Conservation (phyloP, 2,888 invertebrate species). For the Octodonta nipae region DNA sequence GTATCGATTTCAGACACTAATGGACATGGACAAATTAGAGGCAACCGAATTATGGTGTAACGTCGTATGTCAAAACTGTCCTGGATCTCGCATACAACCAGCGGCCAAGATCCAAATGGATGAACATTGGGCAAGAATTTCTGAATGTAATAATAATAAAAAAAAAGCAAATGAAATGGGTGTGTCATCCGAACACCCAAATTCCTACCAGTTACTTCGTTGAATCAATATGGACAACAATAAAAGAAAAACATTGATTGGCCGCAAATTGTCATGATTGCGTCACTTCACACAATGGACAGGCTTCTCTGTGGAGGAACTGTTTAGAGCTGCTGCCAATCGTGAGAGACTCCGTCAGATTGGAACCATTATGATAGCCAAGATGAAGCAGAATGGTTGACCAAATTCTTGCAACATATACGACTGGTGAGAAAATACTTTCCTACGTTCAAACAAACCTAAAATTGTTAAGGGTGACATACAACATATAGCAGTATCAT, state of each 20-base stretch:
- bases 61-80: slow-evolving; percentile 1
- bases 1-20: too few relatives aligned
- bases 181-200: background rate
- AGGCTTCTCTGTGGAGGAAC: slow-evolving; percentile 1
- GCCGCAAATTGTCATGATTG: background rate
- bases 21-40: too few relatives aligned
- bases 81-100: slow-evolving; percentile 1
- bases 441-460: too few relatives aligned
- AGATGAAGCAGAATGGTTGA: too few relatives aligned
- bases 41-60: slow-evolving; percentile 1
- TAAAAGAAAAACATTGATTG: background rate
- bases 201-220: background rate
- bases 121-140: background rate
- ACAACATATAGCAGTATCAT: too few relatives aligned
- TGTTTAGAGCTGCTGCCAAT: slow-evolving; percentile 2
- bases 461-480: too few relatives aligned
- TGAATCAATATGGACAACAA: background rate
- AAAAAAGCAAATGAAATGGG: background rate
- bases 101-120: background rate
- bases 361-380: background rate
- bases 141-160: slow-evolving; percentile 2
- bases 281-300: slow-evolving; percentile 2
- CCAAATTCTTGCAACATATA: too few relatives aligned
- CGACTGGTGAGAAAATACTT: too few relatives aligned
- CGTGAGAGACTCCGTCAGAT: slow-evolving; percentile 3